Evolutionary conservation across 2,797 vertebrate species (phyloP), one percentile per base, ranked within the genome.

Genomic region (Chaetodon trifasciatus): DNA sequence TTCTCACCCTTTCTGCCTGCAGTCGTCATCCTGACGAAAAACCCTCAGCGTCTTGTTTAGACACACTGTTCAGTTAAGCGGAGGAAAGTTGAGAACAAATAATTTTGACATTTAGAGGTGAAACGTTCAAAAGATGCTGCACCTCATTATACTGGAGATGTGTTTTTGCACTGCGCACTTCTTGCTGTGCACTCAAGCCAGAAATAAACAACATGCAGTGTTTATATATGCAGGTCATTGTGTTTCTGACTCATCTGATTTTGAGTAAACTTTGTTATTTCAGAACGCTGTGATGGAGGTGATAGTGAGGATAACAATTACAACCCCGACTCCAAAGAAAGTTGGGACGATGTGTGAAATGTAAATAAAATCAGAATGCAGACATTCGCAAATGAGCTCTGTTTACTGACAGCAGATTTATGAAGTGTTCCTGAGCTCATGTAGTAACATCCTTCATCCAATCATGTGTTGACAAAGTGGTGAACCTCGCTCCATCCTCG

Each of bases 141-240:
- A 21, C 21, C 19, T 35, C 13, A 23, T 53, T 49, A 23, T 42
- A 21, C 21, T 23, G 24, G n/a, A 67, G 55, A 28, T 32, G 28
- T 66, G 52, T 39, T 28, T 39, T 17, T 71, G 23, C 21, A n/a
- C 6, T 58, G 50, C 46, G 13, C 40, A 28, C 39, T 46, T 75
- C 72, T 78, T 37, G 57, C 77, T 8, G 40, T 42, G 13, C 16
- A 19, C 1, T 28, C 21, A 21, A 0, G 24, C 21, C 53, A 49
- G 66, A 74, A 70, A 55, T 72, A 62, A 82, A 82, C 68, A 74
- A 10, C 24, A 40, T 24, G 70, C 67, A 37, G 53, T 79, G 72
- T 85, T 78, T 84, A 72, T 53, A 60, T 21, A 17, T 64, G 50
- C 56, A 74, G 40, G 35, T 66, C 46, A 46, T 13, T 24, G 15